Conservation (phyloP, 2,888 invertebrate species). For the Esperia sulphurella region DNA sequence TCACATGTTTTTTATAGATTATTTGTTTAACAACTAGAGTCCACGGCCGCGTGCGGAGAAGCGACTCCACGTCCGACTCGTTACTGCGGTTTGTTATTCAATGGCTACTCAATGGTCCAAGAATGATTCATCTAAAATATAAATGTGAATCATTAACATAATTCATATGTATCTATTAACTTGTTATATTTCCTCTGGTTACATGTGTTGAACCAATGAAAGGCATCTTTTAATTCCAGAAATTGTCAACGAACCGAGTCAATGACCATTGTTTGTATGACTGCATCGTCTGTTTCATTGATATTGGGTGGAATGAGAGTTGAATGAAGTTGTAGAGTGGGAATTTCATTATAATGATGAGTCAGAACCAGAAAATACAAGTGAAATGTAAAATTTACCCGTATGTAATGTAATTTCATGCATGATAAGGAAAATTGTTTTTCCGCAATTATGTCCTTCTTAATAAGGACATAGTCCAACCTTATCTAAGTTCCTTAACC, state of each 20-base stretch:
- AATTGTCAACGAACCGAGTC: slow-evolving; percentile 36
- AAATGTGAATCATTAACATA: slow-evolving; percentile 56
- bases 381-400: not conserved
- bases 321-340: slow-evolving; percentile 11
- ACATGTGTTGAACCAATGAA: slow-evolving; percentile 26
- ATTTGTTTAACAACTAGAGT: slow-evolving; percentile 60
- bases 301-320: slow-evolving; percentile 14
- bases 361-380: not conserved
- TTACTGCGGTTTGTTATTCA: slow-evolving; percentile 61
- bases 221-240: slow-evolving; percentile 50
- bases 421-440: no score
- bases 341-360: not conserved
- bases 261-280: slow-evolving; percentile 43
- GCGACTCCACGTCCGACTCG: slow-evolving; percentile 49
- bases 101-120: slow-evolving; percentile 60
- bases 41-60: slow-evolving; percentile 28
- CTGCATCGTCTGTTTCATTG: slow-evolving; percentile 34
- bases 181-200: slow-evolving; percentile 20
- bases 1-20: slow-evolving; percentile 72
- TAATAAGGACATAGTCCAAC: no score
- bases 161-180: slow-evolving; percentile 43
- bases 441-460: no score
- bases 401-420: not conserved
- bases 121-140: slow-evolving; percentile 67
- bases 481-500: no score